Conservation (phyloP, 2,797 vertebrate genomes). For the Chelmon rostratus region DNA sequence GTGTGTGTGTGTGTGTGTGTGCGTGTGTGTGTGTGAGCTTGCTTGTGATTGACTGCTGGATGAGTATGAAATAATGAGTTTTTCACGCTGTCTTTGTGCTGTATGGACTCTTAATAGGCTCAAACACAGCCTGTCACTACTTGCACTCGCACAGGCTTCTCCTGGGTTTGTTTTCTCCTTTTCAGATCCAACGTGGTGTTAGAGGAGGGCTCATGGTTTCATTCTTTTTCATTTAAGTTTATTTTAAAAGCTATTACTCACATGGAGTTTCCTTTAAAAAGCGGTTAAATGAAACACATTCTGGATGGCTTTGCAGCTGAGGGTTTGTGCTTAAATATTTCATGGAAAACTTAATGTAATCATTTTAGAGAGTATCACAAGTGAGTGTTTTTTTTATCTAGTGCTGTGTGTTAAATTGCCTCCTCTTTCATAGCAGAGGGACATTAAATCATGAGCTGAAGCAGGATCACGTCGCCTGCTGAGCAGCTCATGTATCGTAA, state of each 20-base stretch:
- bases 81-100: conserved; percentile 67
- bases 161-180: conserved; percentile 43
- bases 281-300: neutral
- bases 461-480: conserved; percentile 27
- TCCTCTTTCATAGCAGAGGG: conserved; percentile 8
- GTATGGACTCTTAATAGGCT: conserved; percentile 63
- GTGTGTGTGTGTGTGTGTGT: conserved; percentile 11
- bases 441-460: conserved; percentile 44
- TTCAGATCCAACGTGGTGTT: conserved; percentile 23
- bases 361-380: neutral
- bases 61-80: conserved; percentile 71
- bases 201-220: neutral
- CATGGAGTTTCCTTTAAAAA: conserved; percentile 4
- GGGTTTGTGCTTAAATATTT: conserved; percentile 1
- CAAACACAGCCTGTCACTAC: conserved; percentile 72
- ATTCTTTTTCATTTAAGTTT: neutral
- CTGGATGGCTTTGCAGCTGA: neutral
- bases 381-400: conserved; percentile 4
- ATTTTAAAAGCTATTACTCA: conserved; percentile 15
- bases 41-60: conserved; percentile 69
- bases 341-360: neutral
- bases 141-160: conserved; percentile 48
- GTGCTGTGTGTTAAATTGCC: conserved; percentile 31
- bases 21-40: conserved; percentile 21
- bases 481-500: conserved; percentile 44